Evolutionary conservation across 2,797 vertebrate genomes (phyloP).

Genomic region (Thunnus albacares): DNA sequence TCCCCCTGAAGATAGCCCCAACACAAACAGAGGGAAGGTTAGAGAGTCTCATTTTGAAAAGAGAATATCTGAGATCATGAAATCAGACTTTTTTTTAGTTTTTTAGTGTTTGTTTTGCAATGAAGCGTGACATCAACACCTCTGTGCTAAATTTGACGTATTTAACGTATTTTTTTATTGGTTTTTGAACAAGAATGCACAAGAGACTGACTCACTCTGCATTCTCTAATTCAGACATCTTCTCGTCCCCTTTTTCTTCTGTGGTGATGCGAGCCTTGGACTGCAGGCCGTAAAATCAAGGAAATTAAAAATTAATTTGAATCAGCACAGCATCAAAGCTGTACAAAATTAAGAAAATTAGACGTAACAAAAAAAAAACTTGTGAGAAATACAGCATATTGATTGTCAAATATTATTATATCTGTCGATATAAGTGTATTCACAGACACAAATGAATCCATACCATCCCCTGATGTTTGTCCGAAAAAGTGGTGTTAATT

Average conservation of each 20-base stretch:
- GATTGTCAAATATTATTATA: neutral
- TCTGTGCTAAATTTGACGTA: neutral
- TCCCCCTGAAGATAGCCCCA: conserved; percentile 79
- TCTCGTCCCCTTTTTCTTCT: conserved; percentile 60
- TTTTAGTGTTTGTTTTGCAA: neutral
- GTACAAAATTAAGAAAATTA: neutral
- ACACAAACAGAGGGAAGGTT: conserved; percentile 19
- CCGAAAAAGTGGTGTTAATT: conserved; percentile 8
- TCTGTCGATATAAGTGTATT: neutral
- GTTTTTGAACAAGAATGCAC: neutral
- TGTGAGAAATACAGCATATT: neutral
- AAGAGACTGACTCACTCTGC: conserved; percentile 72
- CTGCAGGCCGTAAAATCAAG: conserved; percentile 33
- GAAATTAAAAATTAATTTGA: conserved; percentile 28
- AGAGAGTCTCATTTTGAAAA: conserved; percentile 22
- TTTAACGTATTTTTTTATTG: neutral
- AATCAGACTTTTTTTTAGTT: conserved; percentile 3
- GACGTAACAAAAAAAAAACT: neutral
- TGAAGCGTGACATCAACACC: neutral
- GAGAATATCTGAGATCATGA: conserved; percentile 1
- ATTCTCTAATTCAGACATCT: conserved; percentile 53
- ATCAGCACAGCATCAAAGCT: conserved; percentile 17
- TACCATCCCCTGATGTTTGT: conserved; percentile 82
- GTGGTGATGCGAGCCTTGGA: conserved; percentile 20
- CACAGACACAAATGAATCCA: neutral